Percentiles rank a stretch among this genome's conserved stretches.
Conservation (phyloP, 1,140 invertebrate species). For the Glomeris maerens region DNA sequence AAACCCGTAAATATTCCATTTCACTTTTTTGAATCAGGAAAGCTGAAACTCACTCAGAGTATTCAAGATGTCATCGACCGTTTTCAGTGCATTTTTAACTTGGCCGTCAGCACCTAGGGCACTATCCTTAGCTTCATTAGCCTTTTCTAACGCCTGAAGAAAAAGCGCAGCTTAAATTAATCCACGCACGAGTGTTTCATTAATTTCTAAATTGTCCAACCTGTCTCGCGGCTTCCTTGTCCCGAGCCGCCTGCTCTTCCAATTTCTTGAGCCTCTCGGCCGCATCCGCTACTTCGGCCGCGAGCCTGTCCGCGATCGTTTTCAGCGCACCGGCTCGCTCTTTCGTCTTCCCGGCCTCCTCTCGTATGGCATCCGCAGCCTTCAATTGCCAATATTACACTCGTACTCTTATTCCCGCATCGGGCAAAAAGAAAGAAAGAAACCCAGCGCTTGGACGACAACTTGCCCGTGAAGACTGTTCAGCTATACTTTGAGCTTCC, state of each 20-base stretch:
- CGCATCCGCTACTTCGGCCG: slow-evolving; percentile 51
- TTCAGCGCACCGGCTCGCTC: slow-evolving; percentile 53
- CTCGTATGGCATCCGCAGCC: slow-evolving; percentile 58
- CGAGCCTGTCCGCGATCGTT: slow-evolving; percentile 59
- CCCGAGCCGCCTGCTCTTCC: slow-evolving; percentile 54
- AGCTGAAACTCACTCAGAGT: slow-evolving; percentile 11
- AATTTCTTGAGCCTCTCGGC: slow-evolving; percentile 50
- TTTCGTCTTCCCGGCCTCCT: slow-evolving; percentile 59
- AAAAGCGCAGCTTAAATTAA: slow-evolving; percentile 17
- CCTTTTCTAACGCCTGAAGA: slow-evolving; percentile 49
- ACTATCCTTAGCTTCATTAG: slow-evolving; percentile 70
- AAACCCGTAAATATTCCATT: neutral
- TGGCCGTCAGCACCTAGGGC: slow-evolving; percentile 59
- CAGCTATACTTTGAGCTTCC: slow-evolving; percentile 51
- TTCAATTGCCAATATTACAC: slow-evolving; percentile 34
- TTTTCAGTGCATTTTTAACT: slow-evolving; percentile 60
- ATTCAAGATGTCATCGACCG: slow-evolving; percentile 64
- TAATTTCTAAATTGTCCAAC: slow-evolving; percentile 37
- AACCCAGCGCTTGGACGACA: neutral
- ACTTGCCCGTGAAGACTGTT: slow-evolving; percentile 39
- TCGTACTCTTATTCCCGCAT: neutral
- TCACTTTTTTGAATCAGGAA: no score
- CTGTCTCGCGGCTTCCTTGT: slow-evolving; percentile 54
- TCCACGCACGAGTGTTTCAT: neutral
- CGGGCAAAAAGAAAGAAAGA: no score